A percentile compares a stretch with the other conserved stretches of the same genome.
phyloP scores from a whole-genome alignment of 2,113 vertebrate species.

The Lucifuga dentata region DNA sequence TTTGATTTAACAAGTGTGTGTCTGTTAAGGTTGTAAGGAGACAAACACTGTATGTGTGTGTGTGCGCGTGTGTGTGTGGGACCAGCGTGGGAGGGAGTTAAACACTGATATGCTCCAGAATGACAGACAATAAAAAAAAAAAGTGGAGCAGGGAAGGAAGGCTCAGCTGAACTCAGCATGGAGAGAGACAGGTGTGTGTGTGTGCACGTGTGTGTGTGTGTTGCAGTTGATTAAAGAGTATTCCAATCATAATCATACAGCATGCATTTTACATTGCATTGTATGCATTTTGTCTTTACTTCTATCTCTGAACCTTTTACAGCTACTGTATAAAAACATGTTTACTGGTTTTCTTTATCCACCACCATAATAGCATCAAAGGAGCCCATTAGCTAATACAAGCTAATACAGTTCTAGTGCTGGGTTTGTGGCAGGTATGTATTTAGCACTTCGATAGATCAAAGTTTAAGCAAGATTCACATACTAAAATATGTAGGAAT shows the following conservation, averaged over 20 bases:
- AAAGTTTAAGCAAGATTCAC: slow-evolving; percentile 47
- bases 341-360: too few species aligned
- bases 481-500: slow-evolving; percentile 53
- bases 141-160: slow-evolving; percentile 63
- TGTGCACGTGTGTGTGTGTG: background rate
- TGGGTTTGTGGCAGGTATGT: too few species aligned
- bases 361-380: too few species aligned
- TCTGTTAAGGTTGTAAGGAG: slow-evolving; percentile 35
- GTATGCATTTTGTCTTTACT: background rate
- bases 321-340: too few species aligned
- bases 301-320: background rate
- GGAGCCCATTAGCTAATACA: too few species aligned
- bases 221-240: background rate
- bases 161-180: slow-evolving; percentile 60
- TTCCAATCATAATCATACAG: background rate
- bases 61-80: slow-evolving; percentile 24
- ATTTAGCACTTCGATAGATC: slow-evolving; percentile 37
- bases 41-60: slow-evolving; percentile 20
- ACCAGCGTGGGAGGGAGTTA: slow-evolving; percentile 61
- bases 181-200: slow-evolving; percentile 60
- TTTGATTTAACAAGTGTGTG: slow-evolving; percentile 22
- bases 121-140: slow-evolving; percentile 65
- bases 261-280: background rate
- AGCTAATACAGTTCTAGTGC: too few species aligned
- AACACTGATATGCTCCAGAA: slow-evolving; percentile 72